Percentiles rank a stretch among this genome's conserved stretches.
Evolutionary conservation across 1,140 invertebrate species (phyloP).

Genomic region (Phenacoccus solenopsis): DNA sequence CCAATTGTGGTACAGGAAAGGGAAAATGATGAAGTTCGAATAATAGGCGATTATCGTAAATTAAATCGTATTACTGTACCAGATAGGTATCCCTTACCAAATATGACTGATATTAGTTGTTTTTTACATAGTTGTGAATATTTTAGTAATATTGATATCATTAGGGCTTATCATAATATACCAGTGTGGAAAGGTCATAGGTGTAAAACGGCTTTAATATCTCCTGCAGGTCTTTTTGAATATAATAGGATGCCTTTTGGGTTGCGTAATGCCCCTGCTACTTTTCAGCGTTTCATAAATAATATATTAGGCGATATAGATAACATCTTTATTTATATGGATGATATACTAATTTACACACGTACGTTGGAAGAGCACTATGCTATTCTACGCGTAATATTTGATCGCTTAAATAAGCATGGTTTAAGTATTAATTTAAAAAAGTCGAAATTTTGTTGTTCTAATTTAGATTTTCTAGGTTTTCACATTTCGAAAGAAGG

Average conservation of each 20-base stretch:
- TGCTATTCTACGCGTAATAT: conserved; percentile 21
- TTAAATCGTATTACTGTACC: conserved; percentile 32
- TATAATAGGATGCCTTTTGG: conserved; percentile 28
- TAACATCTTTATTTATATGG: conserved; percentile 31
- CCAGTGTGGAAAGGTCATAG: conserved; percentile 30
- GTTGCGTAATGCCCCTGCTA: conserved; percentile 32
- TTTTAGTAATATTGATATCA: conserved; percentile 38
- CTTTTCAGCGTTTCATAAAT: conserved; percentile 39
- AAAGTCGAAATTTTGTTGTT: conserved; percentile 25
- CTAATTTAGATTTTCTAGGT: too few species aligned
- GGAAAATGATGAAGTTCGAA: conserved; percentile 30
- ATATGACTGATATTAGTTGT: conserved; percentile 30
- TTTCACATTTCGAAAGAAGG: too few species aligned
- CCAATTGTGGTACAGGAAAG: conserved; percentile 34
- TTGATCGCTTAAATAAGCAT: conserved; percentile 27
- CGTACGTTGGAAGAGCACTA: conserved; percentile 27
- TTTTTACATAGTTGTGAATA: conserved; percentile 31
- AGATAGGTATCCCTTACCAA: conserved; percentile 34
- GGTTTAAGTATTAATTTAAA: background rate
- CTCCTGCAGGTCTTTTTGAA: conserved; percentile 21
- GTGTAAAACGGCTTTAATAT: conserved; percentile 31
- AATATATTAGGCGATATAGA: conserved; percentile 31
- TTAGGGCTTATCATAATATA: conserved; percentile 38
- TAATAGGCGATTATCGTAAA: conserved; percentile 35
- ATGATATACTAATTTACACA: conserved; percentile 32